phyloP scores from a whole-genome alignment of 2,113 vertebrate genomes.

The Dermatemys mawii region DNA sequence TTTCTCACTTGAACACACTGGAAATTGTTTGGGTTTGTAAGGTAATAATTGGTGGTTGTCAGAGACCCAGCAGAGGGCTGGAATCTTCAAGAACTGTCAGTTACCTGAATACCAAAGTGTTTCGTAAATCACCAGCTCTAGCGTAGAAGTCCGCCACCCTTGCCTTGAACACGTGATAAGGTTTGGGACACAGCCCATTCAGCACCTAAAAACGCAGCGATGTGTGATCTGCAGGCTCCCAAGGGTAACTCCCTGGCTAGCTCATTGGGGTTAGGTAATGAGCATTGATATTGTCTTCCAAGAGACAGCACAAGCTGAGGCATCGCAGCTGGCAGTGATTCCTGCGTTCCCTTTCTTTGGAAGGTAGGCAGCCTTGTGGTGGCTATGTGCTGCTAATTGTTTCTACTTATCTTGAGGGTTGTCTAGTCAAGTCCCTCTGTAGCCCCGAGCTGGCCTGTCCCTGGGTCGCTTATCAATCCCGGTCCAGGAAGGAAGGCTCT shows the following conservation, averaged over 20 bases:
- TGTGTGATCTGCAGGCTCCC: background rate
- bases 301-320: background rate
- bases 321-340: background rate
- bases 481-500: background rate
- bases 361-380: background rate
- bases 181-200: background rate
- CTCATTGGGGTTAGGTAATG: background rate
- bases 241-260: slow-evolving; percentile 1
- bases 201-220: background rate
- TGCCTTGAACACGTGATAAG: background rate
- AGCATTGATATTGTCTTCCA: background rate
- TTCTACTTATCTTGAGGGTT: background rate
- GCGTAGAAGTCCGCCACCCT: background rate
- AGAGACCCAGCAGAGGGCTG: background rate
- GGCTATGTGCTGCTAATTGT: background rate
- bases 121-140: background rate
- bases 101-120: background rate
- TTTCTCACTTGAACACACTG: background rate
- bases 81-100: fast-evolving
- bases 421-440: background rate
- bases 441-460: background rate
- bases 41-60: background rate
- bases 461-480: background rate
- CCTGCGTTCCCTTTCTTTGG: background rate
- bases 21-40: background rate